Evolutionary conservation across 2,113 vertebrate genomes (phyloP), one percentile per base, ranked within the genome.

Genomic region (Marcusenius ussheri): DNA sequence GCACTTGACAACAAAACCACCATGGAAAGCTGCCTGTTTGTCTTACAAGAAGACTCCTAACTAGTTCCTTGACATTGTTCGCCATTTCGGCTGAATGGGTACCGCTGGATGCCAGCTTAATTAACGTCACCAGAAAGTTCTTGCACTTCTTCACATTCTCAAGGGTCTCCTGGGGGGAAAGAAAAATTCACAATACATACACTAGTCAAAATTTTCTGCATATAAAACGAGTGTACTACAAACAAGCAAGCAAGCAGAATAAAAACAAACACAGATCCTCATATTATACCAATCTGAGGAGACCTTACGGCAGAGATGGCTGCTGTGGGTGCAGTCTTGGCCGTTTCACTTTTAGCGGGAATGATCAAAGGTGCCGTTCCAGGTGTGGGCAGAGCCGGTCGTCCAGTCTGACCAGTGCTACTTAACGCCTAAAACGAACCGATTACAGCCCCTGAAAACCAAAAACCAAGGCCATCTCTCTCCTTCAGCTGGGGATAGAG

Each of bases 111-210:
- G 98, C 97, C 91, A 99, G 94, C 93, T 99, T 99, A 93, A 99
- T 97, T 92, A 99, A 94, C 0, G 97, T 98, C 90, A 97, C 96
- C 91, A 99, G 96, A 92, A 99, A 99, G 94, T 98, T 99, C 94
- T 98, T 98, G 93, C 98, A 99, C 94, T 99, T 99, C 94, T 98
- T 99, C 91, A 98, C 98, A 93, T 98, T 99, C 93, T 99, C 98
- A 91, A 98, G 90, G 53, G 96, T 97, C 80, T 97, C 95, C 98
- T 99, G 90, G 15, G 42, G 88, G 8, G 0, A 10, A 53, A 49
- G 11, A 47, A 66, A 47, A 31, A 10, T 47, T 84, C 10, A 84
- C 19, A 35, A 31, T 4, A 31, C n/a, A 70, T 27, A 70, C n/a
- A 70, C 62, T 70, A 70, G 62, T 70, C 11, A 27, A 27, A 27